phyloP scores from a whole-genome alignment of 2,888 invertebrate genomes.

The Meta bourneti region DNA sequence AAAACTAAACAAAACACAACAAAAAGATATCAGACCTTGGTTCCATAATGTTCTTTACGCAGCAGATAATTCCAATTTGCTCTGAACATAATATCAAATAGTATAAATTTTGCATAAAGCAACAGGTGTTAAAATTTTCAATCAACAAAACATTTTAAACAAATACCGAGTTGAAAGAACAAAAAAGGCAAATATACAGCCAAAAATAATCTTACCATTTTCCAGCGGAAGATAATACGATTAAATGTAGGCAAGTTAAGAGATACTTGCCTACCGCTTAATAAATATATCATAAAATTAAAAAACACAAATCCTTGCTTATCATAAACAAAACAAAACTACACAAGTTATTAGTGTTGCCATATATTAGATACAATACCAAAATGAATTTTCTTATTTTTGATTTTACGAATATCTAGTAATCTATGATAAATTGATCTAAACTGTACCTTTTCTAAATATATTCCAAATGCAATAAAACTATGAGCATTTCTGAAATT shows the following conservation, averaged over 20 bases:
- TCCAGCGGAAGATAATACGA: constrained; percentile 5
- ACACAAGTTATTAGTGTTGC: constrained; percentile 3
- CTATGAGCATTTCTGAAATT: too few relatives aligned
- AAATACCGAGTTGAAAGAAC: neutral
- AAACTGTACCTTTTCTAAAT: too few relatives aligned
- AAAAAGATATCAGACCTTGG: too few relatives aligned
- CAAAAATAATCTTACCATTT: constrained; percentile 19
- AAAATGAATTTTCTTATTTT: neutral
- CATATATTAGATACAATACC: neutral
- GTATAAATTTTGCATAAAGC: neutral
- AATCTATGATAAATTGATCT: too few relatives aligned
- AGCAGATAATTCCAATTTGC: too few relatives aligned
- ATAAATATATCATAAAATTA: constrained; percentile 22
- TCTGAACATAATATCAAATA: too few relatives aligned
- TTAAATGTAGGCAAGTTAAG: constrained; percentile 15
- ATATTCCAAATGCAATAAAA: too few relatives aligned
- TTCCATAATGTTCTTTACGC: too few relatives aligned
- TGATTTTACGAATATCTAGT: neutral
- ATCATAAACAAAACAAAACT: neutral
- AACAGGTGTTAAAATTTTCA: constrained; percentile 19
- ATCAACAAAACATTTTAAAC: neutral
- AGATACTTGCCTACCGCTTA: constrained; percentile 8
- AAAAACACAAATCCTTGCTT: neutral
- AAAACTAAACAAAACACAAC: too few relatives aligned
- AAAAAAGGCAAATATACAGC: neutral